phyloP scores from a whole-genome alignment of 2,113 vertebrate species.

The Pluvianellus socialis region DNA sequence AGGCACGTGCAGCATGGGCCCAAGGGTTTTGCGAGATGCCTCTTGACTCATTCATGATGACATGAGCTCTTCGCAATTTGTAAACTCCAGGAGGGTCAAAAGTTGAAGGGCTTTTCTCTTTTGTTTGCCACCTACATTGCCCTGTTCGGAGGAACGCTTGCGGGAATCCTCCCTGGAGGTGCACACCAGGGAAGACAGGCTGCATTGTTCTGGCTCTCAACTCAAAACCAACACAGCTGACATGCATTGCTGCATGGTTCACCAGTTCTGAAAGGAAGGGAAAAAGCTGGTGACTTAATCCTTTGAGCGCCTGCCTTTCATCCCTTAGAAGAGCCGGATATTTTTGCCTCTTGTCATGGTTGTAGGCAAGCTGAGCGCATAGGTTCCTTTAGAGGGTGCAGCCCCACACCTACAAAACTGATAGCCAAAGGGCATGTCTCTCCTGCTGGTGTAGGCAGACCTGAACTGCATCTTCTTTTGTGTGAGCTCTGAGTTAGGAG shows the following conservation, averaged over 20 bases:
- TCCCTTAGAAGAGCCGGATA: neutral
- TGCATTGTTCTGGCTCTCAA: neutral
- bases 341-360: neutral
- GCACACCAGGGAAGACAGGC: neutral
- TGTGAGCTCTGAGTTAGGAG: neutral
- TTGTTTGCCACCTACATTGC: neutral
- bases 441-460: neutral
- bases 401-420: conserved; percentile 12
- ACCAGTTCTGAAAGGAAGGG: conserved; percentile 29
- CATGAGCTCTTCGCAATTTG: neutral
- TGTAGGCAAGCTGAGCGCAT: neutral
- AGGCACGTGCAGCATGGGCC: neutral
- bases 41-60: neutral
- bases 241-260: neutral
- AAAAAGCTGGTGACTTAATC: conserved; percentile 32
- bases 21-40: neutral
- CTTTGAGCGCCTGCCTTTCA: conserved; percentile 8
- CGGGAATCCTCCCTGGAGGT: conserved; percentile 7
- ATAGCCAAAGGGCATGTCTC: conserved; percentile 8
- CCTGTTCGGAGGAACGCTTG: neutral
- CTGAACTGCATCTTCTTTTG: neutral
- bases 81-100: conserved; percentile 26
- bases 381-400: neutral
- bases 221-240: conserved; percentile 22
- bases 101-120: conserved; percentile 38